Evolutionary conservation across 2,888 invertebrate species (phyloP), one percentile per base, ranked within the genome.

Genomic region (Germaria angustata): DNA sequence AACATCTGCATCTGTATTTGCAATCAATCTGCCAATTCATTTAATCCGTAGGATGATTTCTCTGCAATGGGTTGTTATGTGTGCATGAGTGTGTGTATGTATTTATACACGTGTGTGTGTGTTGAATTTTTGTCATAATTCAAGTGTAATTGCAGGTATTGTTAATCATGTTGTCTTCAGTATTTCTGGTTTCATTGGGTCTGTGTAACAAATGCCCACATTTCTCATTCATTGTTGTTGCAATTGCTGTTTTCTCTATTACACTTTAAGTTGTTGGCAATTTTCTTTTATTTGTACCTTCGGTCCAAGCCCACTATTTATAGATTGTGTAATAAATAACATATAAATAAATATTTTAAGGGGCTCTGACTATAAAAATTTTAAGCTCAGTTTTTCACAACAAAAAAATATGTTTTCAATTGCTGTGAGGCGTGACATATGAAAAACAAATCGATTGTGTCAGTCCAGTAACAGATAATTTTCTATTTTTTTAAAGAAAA

Each of bases 101-200:
- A n/a, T n/a, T n/a, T 6, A 49, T 61, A n/a, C 15, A 15, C 15
- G 22, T 28, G 28, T 28, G 6, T 28, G 28, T 5, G 28, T 28
- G 6, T n/a, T 28, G 28, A 28, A 28, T 28, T 28, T 69, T 71
- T 66, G 65, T 79, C 72, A 72, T 79, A 68, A 80, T 75, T 80
- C 80, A 76, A 80, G 80, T 76, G 75, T 80, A 80, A 80, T 69
- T 75, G 75, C 55, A 55, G 46, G 53, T 51, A 55, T 68, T 68
- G 41, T 55, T 41, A 39, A 39, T 68, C 66, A 53, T 41, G 55
- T 44, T 69, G 55, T 44, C 9, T 24, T 20, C 32, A 41, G 32
- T 65, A 59, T 59, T 71, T 71, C 59, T 71, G 71, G 36, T 71
- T 49, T 49, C 71, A 36, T 46, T 34, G 59, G 44, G 8, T 36